phyloP scores from a whole-genome alignment of 2,113 vertebrate species.

The Gymnarchus niloticus region DNA sequence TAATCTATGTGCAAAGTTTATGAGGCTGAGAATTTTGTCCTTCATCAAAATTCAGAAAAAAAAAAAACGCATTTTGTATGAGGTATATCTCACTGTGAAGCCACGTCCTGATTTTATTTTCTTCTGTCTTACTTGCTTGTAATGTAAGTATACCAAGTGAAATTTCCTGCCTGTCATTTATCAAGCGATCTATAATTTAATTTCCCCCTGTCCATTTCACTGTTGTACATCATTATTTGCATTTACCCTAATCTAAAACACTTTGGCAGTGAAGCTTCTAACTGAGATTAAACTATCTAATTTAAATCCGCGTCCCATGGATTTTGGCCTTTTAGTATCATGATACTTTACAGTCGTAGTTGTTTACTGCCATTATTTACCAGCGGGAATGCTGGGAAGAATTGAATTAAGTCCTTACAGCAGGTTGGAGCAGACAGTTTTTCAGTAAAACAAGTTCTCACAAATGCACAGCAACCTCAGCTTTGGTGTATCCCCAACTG shows the following conservation, averaged over 20 bases:
- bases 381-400: conserved; percentile 39
- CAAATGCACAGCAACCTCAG: conserved; percentile 33
- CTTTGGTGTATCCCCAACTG: conserved; percentile 40
- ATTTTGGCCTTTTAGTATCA: conserved; percentile 49
- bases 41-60: background rate
- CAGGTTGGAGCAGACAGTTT: conserved; percentile 41
- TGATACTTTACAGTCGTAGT: conserved; percentile 45
- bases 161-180: conserved; percentile 22
- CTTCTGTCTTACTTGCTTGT: no score
- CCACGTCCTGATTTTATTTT: background rate
- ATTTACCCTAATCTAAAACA: conserved; percentile 16
- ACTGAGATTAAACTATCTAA: conserved; percentile 59
- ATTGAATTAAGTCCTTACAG: conserved; percentile 56
- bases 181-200: conserved; percentile 30
- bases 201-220: conserved; percentile 29
- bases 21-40: no score
- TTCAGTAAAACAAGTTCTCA: conserved; percentile 48
- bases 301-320: conserved; percentile 42
- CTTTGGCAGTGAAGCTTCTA: conserved; percentile 43
- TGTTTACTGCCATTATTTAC: conserved; percentile 49
- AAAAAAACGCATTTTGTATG: background rate
- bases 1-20: background rate
- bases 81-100: background rate
- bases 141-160: background rate
- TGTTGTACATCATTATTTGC: conserved; percentile 42